A percentile compares a stretch with the other conserved stretches of the same genome.
phyloP scores from a whole-genome alignment of 2,797 vertebrate species.

The Diceros bicornis region DNA sequence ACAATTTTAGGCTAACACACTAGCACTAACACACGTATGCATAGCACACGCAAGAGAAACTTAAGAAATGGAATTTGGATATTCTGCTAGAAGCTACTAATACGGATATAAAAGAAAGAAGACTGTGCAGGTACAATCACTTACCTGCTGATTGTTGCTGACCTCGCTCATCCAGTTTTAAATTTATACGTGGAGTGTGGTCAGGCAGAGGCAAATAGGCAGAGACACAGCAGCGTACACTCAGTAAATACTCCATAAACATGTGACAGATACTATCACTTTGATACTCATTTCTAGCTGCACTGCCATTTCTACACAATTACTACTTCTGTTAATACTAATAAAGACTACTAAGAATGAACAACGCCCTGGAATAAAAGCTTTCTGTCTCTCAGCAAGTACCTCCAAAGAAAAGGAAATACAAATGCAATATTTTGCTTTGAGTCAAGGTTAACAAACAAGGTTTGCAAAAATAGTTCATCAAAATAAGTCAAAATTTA shows the following conservation, averaged over 20 bases:
- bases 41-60: not conserved
- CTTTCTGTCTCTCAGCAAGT: not conserved
- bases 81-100: not conserved
- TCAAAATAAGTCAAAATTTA: not conserved
- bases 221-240: not conserved
- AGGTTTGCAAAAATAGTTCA: not conserved
- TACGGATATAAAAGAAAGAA: not conserved
- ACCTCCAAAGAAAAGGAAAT: conserved; percentile 10
- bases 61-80: not conserved
- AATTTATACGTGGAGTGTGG: not conserved
- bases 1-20: not conserved
- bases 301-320: fast-evolving
- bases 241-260: not conserved
- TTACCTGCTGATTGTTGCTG: not conserved
- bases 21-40: too few relatives aligned
- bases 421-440: not conserved
- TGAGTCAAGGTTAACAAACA: not conserved
- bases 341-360: not conserved
- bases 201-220: not conserved
- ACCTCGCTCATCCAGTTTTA: not conserved
- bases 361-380: not conserved
- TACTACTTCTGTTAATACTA: not conserved
- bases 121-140: fast-evolving
- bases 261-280: not conserved
- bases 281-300: not conserved